Evolutionary conservation across 2,113 vertebrate genomes (phyloP).

Genomic region (Delphinus delphis): DNA sequence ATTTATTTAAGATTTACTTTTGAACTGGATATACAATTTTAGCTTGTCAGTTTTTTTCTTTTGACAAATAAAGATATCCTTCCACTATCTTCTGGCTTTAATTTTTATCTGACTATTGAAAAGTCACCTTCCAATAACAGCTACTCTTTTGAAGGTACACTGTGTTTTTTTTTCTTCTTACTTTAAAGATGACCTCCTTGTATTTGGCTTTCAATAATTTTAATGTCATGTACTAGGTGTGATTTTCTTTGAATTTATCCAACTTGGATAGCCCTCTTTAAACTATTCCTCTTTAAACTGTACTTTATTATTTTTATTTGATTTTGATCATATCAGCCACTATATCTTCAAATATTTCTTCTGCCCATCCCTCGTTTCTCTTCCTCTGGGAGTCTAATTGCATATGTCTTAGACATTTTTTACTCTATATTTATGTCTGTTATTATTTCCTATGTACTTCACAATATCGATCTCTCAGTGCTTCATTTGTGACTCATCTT

Average conservation of each 20-base stretch:
- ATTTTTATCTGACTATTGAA: background rate
- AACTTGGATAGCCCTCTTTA: background rate
- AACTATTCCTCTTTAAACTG: background rate
- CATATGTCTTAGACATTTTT: background rate
- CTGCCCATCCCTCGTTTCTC: background rate
- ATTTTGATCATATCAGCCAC: background rate
- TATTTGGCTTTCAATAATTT: background rate
- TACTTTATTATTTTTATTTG: background rate
- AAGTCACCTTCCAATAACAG: background rate
- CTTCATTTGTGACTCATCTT: background rate
- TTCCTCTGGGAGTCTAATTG: background rate
- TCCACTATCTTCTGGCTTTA: background rate
- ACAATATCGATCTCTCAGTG: background rate
- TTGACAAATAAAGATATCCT: background rate
- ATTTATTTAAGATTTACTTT: background rate
- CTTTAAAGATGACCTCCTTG: background rate
- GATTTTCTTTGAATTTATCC: background rate
- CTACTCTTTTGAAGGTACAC: background rate
- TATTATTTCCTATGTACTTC: background rate
- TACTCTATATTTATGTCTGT: background rate
- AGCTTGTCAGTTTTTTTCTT: background rate
- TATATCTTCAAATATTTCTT: background rate
- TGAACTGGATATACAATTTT: background rate
- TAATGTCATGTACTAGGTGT: background rate
- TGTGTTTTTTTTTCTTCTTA: background rate